phyloP scores from a whole-genome alignment of 2,113 vertebrate species.

The Cariama cristata region DNA sequence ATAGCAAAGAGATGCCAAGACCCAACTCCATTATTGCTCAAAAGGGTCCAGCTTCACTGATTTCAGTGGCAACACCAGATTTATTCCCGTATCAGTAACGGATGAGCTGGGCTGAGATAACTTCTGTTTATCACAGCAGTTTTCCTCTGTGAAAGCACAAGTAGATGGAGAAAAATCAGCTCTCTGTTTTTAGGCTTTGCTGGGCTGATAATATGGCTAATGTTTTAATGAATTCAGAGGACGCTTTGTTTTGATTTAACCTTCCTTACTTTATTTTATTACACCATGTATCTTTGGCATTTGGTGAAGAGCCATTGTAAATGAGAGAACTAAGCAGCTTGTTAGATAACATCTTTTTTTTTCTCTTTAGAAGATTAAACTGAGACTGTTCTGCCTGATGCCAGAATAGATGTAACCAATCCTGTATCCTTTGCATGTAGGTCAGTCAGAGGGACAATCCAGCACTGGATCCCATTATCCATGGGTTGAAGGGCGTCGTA shows the following conservation, averaged over 20 bases:
- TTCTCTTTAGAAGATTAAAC: constrained; percentile 68
- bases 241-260: constrained; percentile 54
- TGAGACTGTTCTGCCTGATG: constrained; percentile 71
- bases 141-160: constrained; percentile 37
- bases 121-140: constrained; percentile 16
- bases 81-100: neutral
- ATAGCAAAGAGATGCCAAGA: neutral
- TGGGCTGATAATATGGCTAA: neutral
- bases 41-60: neutral
- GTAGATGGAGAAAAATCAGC: neutral
- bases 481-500: constrained; percentile 94
- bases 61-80: neutral
- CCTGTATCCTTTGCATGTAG: constrained; percentile 82
- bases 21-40: neutral
- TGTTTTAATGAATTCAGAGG: constrained; percentile 49
- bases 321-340: constrained; percentile 54
- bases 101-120: constrained; percentile 10
- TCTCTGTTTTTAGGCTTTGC: constrained; percentile 1
- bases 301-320: constrained; percentile 38
- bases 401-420: constrained; percentile 78
- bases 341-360: constrained; percentile 44
- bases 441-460: constrained; percentile 92
- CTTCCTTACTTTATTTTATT: constrained; percentile 60
- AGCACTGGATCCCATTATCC: constrained; percentile 94
- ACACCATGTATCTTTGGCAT: constrained; percentile 23